A percentile compares a stretch with the other conserved stretches of the same genome.
Conservation (phyloP, 1,140 invertebrate genomes). For the Trachelipus rathkii region DNA sequence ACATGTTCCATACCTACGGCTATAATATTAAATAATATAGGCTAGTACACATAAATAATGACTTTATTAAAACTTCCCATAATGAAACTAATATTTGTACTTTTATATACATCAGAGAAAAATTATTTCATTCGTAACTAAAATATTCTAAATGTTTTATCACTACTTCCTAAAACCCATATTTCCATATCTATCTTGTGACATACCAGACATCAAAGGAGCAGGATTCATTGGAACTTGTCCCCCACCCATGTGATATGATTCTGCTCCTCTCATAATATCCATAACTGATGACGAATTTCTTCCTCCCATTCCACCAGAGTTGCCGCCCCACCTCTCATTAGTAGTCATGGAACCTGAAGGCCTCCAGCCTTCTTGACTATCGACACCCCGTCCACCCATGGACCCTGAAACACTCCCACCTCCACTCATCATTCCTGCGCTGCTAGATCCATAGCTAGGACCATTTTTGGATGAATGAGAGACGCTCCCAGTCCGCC, state of each 20-base stretch:
- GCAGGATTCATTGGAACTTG: neutral
- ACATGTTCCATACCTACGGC: no score
- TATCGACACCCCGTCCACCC: neutral
- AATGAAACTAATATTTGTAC: no score
- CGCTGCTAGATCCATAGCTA: neutral
- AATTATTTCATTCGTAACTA: no score
- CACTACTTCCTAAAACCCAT: constrained; percentile 1
- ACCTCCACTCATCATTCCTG: neutral
- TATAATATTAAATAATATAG: no score
- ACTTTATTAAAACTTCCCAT: no score
- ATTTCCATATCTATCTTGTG: neutral
- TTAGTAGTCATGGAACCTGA: neutral
- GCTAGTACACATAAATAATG: no score
- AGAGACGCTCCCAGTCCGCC: neutral
- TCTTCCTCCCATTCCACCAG: neutral
- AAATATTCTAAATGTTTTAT: no score
- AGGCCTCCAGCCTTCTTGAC: neutral
- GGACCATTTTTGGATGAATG: neutral
- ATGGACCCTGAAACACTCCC: neutral
- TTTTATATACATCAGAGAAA: no score
- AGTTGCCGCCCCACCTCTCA: neutral
- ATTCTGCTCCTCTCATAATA: neutral
- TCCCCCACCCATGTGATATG: neutral
- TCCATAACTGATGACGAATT: neutral
- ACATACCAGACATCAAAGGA: neutral